phyloP scores from a whole-genome alignment of 2,797 vertebrate species.

The Lepus oiostolus region DNA sequence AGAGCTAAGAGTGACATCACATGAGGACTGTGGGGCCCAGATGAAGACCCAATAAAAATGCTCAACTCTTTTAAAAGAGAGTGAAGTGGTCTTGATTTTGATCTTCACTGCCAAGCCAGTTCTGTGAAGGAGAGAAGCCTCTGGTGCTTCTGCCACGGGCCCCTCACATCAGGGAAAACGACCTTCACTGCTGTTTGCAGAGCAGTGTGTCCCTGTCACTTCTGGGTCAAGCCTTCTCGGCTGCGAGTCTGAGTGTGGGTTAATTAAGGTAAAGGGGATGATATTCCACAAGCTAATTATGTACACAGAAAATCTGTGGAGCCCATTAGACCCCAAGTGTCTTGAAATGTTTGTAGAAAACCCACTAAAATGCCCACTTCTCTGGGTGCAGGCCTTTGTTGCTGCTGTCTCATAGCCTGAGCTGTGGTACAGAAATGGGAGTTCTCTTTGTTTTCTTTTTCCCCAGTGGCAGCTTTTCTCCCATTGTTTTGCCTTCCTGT shows the following conservation, averaged over 20 bases:
- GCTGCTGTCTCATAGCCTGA: conserved; percentile 80
- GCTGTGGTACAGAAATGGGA: conserved; percentile 84
- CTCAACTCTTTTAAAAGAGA: conserved; percentile 63
- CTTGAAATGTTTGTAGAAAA: conserved; percentile 81
- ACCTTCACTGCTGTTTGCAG: conserved; percentile 76
- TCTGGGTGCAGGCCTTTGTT: conserved; percentile 70
- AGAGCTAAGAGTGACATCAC: conserved; percentile 69
- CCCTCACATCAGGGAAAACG: conserved; percentile 31
- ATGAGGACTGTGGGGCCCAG: conserved; percentile 68
- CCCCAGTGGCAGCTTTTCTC: conserved; percentile 87
- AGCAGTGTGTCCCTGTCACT: conserved; percentile 53
- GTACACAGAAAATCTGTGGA: conserved; percentile 72
- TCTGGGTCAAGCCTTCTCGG: conserved; percentile 53
- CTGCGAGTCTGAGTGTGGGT: conserved; percentile 65
- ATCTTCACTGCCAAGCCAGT: conserved; percentile 84
- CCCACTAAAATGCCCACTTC: conserved; percentile 77
- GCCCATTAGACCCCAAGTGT: conserved; percentile 73
- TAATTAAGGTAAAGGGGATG: conserved; percentile 75
- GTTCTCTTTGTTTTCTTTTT: conserved; percentile 70
- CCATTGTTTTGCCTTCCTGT: conserved; percentile 79
- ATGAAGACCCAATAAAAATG: conserved; percentile 80
- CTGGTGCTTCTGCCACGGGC: conserved; percentile 65
- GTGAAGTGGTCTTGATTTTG: conserved; percentile 81
- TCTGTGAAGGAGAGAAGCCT: conserved; percentile 78
- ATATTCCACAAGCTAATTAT: conserved; percentile 65